Evolutionary conservation across 2,888 invertebrate species (phyloP), one percentile per base, ranked within the genome.

Genomic region (Graphium colonna): DNA sequence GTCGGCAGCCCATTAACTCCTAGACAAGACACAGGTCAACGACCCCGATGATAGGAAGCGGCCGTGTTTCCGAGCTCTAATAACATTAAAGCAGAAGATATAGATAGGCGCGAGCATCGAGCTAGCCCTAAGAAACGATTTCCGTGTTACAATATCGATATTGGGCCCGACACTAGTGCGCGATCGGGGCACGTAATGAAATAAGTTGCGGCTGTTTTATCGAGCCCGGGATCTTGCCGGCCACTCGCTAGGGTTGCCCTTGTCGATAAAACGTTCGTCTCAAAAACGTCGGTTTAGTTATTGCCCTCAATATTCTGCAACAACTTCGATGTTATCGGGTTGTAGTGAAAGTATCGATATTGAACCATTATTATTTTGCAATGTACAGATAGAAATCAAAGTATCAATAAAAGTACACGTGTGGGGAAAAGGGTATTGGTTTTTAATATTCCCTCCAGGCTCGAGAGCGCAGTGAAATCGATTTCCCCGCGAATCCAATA

Each of bases 121-220:
- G 31, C 31, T 21, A 21, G 31, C 31, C 9, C 10, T 31, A 10
- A 36, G 36, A 36, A 36, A 36, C 13, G 36, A 4, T 13, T 36
- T 36, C 36, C 36, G 36, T 36, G 26, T 10, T 12, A 28, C 53
- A 53, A 57, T 58, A 58, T 62, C 62, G 60, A 58, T 51, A 57
- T 49, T 41, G 55, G 51, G 53, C 21, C 46, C 57, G 43, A 51
- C 47, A 48, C 58, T 53, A 46, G 52, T 44, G 40, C 51, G 28
- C 43, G 60, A 60, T 62, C 66, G 60, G 63, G 41, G 54, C 38
- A 47, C 58, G 69, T 75, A 76, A 75, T 76, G 71, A 73, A 75
- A 75, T 73, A 73, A 74, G 69, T 74, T 72, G 67, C 56, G 62
- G 36, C 36, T 57, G 53, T 48, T 59, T 60, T 64, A 64, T 67